phyloP scores from a whole-genome alignment of 2,797 vertebrate species.

The Gadopsis bispinosus region DNA sequence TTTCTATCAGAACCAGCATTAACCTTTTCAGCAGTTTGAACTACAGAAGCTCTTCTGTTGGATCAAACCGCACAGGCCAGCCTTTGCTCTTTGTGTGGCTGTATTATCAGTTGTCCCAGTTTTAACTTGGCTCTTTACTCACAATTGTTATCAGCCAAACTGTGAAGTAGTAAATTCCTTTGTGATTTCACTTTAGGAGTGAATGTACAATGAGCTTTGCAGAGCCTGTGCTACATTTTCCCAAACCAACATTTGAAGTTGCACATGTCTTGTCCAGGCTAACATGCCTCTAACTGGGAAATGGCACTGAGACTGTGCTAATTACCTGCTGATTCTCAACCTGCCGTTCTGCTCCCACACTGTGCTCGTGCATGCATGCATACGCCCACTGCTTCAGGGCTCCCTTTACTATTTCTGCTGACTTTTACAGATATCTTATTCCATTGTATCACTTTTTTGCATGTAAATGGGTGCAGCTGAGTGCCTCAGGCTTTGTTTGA shows the following conservation, averaged over 20 bases:
- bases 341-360: conserved; percentile 65
- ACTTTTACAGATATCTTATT: conserved; percentile 43
- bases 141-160: conserved; percentile 27
- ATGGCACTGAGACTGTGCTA: conserved; percentile 42
- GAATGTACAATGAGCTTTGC: conserved; percentile 13
- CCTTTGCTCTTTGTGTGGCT: conserved; percentile 40
- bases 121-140: conserved; percentile 51
- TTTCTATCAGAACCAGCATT: too few species aligned
- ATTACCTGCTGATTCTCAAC: conserved; percentile 76
- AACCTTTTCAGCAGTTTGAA: too few species aligned
- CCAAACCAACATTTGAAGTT: conserved; percentile 20
- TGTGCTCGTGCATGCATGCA: conserved; percentile 61
- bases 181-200: conserved; percentile 29
- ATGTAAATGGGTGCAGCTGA: conserved; percentile 14
- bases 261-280: conserved; percentile 23
- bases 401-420: conserved; percentile 43
- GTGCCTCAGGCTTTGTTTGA: conserved; percentile 49
- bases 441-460: conserved; percentile 43
- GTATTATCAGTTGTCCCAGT: conserved; percentile 55
- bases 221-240: conserved; percentile 19
- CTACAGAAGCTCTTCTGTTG: too few species aligned
- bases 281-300: conserved; percentile 31
- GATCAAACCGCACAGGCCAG: too few species aligned
- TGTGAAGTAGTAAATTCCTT: conserved; percentile 30
- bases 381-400: conserved; percentile 43